Conservation (phyloP, 2,888 invertebrate species). For the Synanthedon vespiformis region DNA sequence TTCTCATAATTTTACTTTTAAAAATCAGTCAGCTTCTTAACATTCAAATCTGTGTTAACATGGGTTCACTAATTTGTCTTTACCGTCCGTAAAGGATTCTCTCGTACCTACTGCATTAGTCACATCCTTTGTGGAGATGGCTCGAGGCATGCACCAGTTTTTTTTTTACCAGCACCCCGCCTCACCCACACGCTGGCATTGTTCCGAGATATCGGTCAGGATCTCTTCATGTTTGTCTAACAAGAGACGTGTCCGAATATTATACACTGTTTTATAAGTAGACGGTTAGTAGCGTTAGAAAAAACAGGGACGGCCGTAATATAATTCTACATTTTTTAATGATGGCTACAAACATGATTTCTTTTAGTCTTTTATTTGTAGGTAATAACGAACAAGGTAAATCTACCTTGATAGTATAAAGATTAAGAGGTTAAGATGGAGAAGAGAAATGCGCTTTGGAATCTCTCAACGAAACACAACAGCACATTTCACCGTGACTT, state of each 20-base stretch:
- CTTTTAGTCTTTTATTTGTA: too few species aligned
- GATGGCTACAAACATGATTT: too few species aligned
- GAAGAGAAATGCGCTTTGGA: too few species aligned
- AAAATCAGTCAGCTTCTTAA: neutral
- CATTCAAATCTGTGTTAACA: constrained; percentile 13
- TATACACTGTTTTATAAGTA: constrained; percentile 54
- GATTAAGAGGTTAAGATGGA: too few species aligned
- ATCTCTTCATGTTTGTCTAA: constrained; percentile 66
- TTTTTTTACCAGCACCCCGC: constrained; percentile 21
- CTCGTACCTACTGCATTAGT: constrained; percentile 22
- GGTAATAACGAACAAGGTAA: too few species aligned
- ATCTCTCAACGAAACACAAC: too few species aligned
- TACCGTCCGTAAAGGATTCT: constrained; percentile 5
- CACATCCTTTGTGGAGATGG: constrained; percentile 28
- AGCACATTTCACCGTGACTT: too few species aligned
- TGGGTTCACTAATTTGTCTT: constrained; percentile 47
- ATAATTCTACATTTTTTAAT: too few species aligned
- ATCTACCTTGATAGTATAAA: too few species aligned
- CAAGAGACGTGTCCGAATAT: constrained; percentile 66
- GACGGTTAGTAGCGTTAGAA: constrained; percentile 16
- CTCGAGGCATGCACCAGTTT: constrained; percentile 4
- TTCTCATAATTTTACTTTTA: neutral
- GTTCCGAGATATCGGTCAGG: constrained; percentile 53
- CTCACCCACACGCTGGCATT: constrained; percentile 57
- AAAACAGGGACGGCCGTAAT: neutral